Conservation (phyloP, 2,113 vertebrate genomes). For the Ceyx cyanopectus region DNA sequence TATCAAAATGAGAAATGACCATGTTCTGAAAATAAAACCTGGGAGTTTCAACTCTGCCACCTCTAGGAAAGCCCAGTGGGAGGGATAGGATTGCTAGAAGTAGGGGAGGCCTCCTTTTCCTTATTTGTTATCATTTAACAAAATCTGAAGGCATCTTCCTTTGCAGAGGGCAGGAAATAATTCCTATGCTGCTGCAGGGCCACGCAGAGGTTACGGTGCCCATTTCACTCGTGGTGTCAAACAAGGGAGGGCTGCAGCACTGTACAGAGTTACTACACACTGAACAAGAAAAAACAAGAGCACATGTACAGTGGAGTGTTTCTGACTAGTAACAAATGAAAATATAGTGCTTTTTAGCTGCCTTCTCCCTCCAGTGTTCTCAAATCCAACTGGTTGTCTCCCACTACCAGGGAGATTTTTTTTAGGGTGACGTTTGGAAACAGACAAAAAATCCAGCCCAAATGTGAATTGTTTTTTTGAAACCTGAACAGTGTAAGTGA, state of each 20-base stretch:
- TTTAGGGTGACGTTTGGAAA: background rate
- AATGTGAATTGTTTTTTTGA: background rate
- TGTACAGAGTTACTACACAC: background rate
- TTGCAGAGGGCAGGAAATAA: conserved; percentile 40
- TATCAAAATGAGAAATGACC: conserved; percentile 59
- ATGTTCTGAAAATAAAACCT: conserved; percentile 68
- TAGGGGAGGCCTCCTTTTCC: conserved; percentile 24
- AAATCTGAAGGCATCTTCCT: conserved; percentile 60
- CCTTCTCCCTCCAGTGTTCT: background rate
- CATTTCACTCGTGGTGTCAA: background rate
- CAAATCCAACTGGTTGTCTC: background rate
- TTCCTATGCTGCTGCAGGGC: conserved; percentile 8
- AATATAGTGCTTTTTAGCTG: background rate
- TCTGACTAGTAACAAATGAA: background rate
- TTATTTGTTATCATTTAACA: conserved; percentile 55
- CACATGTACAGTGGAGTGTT: background rate
- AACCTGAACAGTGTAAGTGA: background rate
- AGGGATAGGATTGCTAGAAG: conserved; percentile 45
- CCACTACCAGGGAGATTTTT: background rate
- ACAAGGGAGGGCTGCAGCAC: background rate
- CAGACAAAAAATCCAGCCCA: background rate
- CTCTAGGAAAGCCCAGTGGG: conserved; percentile 16
- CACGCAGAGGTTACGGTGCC: conserved; percentile 45
- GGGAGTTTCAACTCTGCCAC: conserved; percentile 45
- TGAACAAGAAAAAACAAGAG: background rate